phyloP scores from a whole-genome alignment of 2,888 invertebrate genomes.

The Nasonovia ribisnigri region DNA sequence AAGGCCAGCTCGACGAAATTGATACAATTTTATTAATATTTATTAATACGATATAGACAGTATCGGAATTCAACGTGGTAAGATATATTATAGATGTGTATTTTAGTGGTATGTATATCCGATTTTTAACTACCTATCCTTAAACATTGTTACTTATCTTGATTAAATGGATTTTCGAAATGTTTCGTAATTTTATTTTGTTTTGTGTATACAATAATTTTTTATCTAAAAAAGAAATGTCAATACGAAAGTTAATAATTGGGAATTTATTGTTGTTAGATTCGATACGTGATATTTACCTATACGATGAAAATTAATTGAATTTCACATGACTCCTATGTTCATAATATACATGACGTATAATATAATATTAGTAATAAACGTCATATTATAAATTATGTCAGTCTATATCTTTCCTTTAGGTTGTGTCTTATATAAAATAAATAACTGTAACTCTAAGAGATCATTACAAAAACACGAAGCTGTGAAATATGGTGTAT shows the following conservation, averaged over 20 bases:
- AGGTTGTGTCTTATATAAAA: not conserved
- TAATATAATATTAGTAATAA: no score
- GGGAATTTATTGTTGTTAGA: not conserved
- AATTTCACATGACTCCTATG: not conserved
- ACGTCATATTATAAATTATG: no score
- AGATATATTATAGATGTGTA: not conserved
- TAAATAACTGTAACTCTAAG: not conserved
- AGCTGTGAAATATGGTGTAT: not conserved
- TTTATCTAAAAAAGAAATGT: not conserved
- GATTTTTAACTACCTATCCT: not conserved
- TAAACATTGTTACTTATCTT: not conserved
- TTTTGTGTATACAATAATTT: not conserved
- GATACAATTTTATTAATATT: not conserved
- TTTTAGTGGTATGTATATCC: not conserved
- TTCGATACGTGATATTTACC: not conserved
- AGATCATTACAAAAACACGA: not conserved
- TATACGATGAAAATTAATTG: not conserved
- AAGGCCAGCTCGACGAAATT: not conserved
- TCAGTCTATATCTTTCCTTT: not conserved
- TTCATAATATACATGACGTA: not conserved
- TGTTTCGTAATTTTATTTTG: not conserved
- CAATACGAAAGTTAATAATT: not conserved
- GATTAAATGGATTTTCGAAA: not conserved
- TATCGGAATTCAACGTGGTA: not conserved
- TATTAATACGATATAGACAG: not conserved